phyloP scores from a whole-genome alignment of 2,113 vertebrate genomes.

The Stigmatopora nigra region DNA sequence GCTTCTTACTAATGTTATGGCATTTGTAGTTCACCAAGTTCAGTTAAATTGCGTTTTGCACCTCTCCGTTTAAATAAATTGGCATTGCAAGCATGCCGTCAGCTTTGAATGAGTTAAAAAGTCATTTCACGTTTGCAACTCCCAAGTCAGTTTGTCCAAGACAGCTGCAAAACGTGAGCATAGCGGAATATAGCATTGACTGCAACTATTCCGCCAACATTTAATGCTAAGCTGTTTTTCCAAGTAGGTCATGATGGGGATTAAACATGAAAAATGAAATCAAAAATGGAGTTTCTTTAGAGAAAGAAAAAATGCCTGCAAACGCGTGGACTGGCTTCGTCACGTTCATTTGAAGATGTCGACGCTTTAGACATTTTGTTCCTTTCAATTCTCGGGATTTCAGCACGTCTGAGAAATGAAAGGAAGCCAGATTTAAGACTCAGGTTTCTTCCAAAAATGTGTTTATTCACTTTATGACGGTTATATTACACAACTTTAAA shows the following conservation, averaged over 20 bases:
- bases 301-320: slow-evolving; percentile 25
- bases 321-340: slow-evolving; percentile 16
- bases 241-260: slow-evolving; percentile 62
- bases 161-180: not conserved
- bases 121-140: not conserved
- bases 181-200: not conserved
- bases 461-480: not conserved
- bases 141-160: not conserved
- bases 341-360: not conserved
- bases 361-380: not conserved
- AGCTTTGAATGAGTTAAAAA: not conserved
- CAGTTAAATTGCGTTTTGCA: no score
- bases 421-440: not conserved
- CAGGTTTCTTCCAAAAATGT: not conserved
- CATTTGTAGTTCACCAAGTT: no score
- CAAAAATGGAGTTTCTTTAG: slow-evolving; percentile 12
- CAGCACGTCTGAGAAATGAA: not conserved
- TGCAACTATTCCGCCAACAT: slow-evolving; percentile 20
- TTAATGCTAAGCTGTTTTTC: slow-evolving; percentile 47
- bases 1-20: no score
- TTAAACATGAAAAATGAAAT: slow-evolving; percentile 56
- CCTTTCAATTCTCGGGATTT: not conserved
- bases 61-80: no score
- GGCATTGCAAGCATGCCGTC: no score
- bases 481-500: no score